Evolutionary conservation across 2,888 invertebrate genomes (phyloP), one percentile per base, ranked within the genome.

Genomic region (Zelleria hepariella): DNA sequence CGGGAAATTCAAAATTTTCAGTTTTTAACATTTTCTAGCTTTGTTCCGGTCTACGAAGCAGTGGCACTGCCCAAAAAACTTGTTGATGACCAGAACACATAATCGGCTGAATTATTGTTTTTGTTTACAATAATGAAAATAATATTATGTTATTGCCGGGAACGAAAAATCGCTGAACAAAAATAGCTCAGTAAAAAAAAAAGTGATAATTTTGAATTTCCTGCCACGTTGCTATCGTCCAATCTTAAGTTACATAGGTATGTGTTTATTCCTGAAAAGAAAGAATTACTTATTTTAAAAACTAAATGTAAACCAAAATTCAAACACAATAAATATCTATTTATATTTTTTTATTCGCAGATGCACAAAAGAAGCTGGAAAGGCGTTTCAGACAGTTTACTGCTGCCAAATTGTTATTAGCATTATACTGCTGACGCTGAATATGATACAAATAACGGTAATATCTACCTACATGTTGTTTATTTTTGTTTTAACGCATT

Each of bases 361-460:
- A 65, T 78, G 78, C 55, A 67, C 71, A 1, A 60, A 62, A 2
- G 62, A 69, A 18, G 68, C 66, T 27, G 71, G 75, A 56, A 60
- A 51, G 15, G 54, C 59, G 6, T 61, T 58, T 51, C 8, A 58
- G 10, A 2, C 27, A 8, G 26, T 61, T n/a, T 63, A 57, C 59
- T 59, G 59, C 26, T 58, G 62, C 5, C 76, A 77, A 61, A 63
- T 62, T 47, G 27, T 60, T 2, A 27, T 62, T 7, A 62, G 58
- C 49, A 59, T 58, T 4, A 5, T 15, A 2, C 59, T 60, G 1
- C 15, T 63, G 20, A 60, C 62, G 26, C 25, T 49, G 18, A 54
- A 60, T 18, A 53, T 63, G 60, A 56, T 58, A 6, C 63, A 63
- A 21, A 60, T 63, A 32, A 51, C 55, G 60, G 63, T 63, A n/a